Evolutionary conservation across 2,113 vertebrate genomes (phyloP), one percentile per base, ranked within the genome.

Genomic region (Stomatorhinus ivindoensis): DNA sequence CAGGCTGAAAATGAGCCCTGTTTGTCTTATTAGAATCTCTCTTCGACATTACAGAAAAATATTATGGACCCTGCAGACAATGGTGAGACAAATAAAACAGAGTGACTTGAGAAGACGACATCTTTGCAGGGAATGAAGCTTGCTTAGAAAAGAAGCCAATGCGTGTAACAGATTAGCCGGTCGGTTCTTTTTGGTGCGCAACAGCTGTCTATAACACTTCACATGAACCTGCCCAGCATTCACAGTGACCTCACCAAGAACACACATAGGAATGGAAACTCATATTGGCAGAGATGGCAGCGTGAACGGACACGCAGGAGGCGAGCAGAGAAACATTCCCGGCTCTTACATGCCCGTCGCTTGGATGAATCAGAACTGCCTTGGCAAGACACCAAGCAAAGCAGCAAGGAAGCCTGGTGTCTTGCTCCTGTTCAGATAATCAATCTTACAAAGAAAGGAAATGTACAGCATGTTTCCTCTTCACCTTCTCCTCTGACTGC

Each of bases 41-140:
- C 84, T 69, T 69, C 15, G n/a, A 50, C 46, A 50, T 86, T 51
- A 87, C 55, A 88, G 53, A 27, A 87, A 87, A 87, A 31, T 48
- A 21, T 86, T 17, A 27, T 11, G 44, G 84, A 44, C 47, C 11
- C 24, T 13, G 84, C 47, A n/a, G 84, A 65, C 61, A 27, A n/a
- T 11, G 3, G 10, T 10, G 24, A 31, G 61, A 27, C 8, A 11
- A 27, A 3, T 27, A 65, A 65, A 65, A 69, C n/a, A 31, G n/a
- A 27, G n/a, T 65, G n/a, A 65, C n/a, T 31, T 65, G 61, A 65
- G 61, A 65, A 27, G n/a, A 69, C 1, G n/a, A 13, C n/a, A 27
- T 65, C 24, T 65, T 61, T 61, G 58, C 61, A 13, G 61, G 9
- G n/a, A 69, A 69, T 31, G 27, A 69, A 31, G n/a, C 61, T n/a